These are phyloP conservation scores for Parotocinclus haroldoi DNA, from an alignment of 2,797 vertebrate species.

Conservation along the genomic window DNA sequence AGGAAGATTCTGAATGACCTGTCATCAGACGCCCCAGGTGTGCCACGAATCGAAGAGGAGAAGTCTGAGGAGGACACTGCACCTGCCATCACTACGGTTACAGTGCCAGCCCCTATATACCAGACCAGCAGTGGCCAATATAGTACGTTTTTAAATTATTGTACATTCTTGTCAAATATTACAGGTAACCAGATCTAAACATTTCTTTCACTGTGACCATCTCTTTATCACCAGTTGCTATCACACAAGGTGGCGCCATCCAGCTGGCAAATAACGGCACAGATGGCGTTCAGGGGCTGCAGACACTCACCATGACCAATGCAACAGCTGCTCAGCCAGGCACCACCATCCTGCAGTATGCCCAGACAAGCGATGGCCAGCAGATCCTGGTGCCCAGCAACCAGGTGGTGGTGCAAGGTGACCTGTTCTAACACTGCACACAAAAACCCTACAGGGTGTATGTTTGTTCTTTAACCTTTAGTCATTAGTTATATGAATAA, in stretches of 20 bases:
- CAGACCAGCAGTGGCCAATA: slow-evolving; percentile 99
- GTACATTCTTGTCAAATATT: no score
- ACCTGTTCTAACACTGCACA: slow-evolving; percentile 34
- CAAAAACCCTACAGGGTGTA: neutral
- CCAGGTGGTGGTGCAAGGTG: slow-evolving; percentile 99
- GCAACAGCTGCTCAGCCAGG: slow-evolving; percentile 83
- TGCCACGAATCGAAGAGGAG: slow-evolving; percentile 96
- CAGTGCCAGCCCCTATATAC: slow-evolving; percentile 97
- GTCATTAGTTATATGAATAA: no score
- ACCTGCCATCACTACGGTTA: slow-evolving; percentile 94
- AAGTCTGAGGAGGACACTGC: slow-evolving; percentile 94
- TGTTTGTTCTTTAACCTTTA: neutral
- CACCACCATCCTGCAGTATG: slow-evolving; percentile 96
- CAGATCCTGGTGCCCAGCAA: slow-evolving; percentile 98
- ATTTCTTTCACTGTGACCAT: no score
- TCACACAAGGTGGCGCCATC: slow-evolving; percentile 97
- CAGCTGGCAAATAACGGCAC: slow-evolving; percentile 97
- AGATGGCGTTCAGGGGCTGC: slow-evolving; percentile 92
- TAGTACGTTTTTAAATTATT: slow-evolving; percentile 74
- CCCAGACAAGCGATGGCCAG: slow-evolving; percentile 96
- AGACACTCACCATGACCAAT: slow-evolving; percentile 95
- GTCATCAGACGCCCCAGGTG: slow-evolving; percentile 92
- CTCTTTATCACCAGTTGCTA: slow-evolving; percentile 78
- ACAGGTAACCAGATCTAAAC: neutral
- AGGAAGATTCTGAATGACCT: slow-evolving; percentile 99